Evolutionary conservation across 2,113 vertebrate species (phyloP), one percentile per base, ranked within the genome.

Genomic region (Actenoides hombroni): DNA sequence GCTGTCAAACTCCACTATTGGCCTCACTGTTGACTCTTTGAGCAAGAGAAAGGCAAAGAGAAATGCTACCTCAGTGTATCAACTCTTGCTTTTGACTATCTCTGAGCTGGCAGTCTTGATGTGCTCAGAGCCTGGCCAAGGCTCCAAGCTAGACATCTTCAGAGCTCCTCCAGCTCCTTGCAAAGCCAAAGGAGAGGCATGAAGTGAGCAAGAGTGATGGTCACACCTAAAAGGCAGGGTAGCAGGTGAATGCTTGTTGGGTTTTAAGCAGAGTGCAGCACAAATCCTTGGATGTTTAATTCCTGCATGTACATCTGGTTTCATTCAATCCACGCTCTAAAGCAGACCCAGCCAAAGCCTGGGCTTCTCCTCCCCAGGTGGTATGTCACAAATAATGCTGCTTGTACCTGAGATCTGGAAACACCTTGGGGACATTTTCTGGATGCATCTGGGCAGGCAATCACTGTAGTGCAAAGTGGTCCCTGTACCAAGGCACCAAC

Each of bases 221-320:
- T 49, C 46, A 13, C 31, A 29, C n/a, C 0, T 2, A 42, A 85
- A 56, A 4, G 25, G 15, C n/a, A n/a, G 9, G 31, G 42, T 15
- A 70, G 54, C 20, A 57, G 5, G n/a, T n/a, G 60, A 90, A 20
- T 6, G 19, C 29, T 56, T 21, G 7, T 1, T 85, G 61, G 39
- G 26, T n/a, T 90, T 85, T 40, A 29, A 57, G 51, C 37, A 67
- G 44, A 44, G 24, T 3, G 7, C 31, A 75, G 12, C 35, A 28
- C 0, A 0, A 28, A 42, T n/a, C 25, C 4, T 1, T 54, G 48
- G 40, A 3, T 71, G 8, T 70, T 42, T 49, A 54, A 29, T 28
- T 76, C 67, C 46, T 48, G 33, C 13, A 13, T 0, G 0, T 14
- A 7, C 4, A 6, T 25, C 64, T 39, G 54, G 5, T 54, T 83